Conservation (phyloP, 2,888 invertebrate genomes). For the Fragum fragum region DNA sequence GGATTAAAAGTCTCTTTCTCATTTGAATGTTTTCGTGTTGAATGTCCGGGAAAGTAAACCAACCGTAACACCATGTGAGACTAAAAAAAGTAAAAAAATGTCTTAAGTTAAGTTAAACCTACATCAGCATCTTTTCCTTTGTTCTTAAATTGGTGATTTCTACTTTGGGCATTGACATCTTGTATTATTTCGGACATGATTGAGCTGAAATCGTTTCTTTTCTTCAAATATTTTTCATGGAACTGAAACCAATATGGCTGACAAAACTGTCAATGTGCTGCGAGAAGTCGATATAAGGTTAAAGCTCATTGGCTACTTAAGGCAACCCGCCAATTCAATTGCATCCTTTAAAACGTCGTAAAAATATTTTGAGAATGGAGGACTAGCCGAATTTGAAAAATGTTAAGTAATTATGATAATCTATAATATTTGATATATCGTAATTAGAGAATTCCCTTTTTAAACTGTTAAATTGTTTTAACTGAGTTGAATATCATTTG, state of each 20-base stretch:
- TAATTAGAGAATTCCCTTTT: no score
- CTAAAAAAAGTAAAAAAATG: background rate
- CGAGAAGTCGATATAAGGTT: background rate
- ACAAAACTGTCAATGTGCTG: slow-evolving; percentile 45
- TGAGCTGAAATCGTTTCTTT: slow-evolving; percentile 7
- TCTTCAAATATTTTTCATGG: slow-evolving; percentile 18
- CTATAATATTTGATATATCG: no score
- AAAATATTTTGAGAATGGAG: no score
- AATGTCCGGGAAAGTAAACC: no score
- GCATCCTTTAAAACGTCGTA: no score
- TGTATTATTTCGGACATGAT: slow-evolving; percentile 35
- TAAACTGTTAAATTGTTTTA: no score
- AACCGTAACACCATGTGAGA: no score
- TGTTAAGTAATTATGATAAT: no score
- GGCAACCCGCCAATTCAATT: slow-evolving; percentile 38
- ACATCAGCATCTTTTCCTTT: slow-evolving; percentile 99
- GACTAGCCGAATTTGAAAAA: no score
- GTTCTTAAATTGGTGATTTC: slow-evolving; percentile 91
- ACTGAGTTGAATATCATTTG: no score
- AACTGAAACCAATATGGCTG: slow-evolving; percentile 59
- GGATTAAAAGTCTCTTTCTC: no score
- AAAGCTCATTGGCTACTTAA: slow-evolving; percentile 48
- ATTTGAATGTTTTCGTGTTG: no score
- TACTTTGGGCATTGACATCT: slow-evolving; percentile 58
- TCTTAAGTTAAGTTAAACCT: slow-evolving; percentile 70